Conservation (phyloP, 2,888 invertebrate species). For the Stenichneumon culpator region DNA sequence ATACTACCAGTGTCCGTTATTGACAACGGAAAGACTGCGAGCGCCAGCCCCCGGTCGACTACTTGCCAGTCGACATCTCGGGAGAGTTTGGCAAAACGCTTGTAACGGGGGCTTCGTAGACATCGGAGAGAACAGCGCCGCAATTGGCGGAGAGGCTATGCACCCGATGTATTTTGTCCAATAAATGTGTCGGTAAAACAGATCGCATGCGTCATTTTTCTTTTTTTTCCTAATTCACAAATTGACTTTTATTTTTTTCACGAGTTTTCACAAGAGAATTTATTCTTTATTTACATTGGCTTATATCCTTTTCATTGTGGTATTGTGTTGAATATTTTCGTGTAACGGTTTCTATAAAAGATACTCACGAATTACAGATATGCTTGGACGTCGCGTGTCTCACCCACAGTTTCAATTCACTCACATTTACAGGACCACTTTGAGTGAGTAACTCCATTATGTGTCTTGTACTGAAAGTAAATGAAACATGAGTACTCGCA, state of each 20-base stretch:
- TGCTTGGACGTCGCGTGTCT: constrained; percentile 50
- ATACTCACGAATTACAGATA: background rate
- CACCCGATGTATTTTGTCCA: background rate
- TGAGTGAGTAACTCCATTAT: constrained; percentile 65
- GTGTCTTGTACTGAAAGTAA: constrained; percentile 45
- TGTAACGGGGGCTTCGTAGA: background rate
- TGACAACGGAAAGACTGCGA: constrained; percentile 81
- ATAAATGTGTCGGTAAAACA: constrained; percentile 19
- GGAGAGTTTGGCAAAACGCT: constrained; percentile 19
- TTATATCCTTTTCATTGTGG: background rate
- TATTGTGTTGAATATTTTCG: background rate
- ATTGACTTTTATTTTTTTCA: background rate
- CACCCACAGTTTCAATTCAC: constrained; percentile 70
- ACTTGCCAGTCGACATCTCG: constrained; percentile 71
- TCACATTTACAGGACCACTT: constrained; percentile 60
- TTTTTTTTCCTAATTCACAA: background rate
- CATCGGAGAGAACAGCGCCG: background rate
- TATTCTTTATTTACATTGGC: background rate
- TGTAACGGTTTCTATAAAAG: background rate
- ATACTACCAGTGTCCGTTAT: constrained; percentile 81
- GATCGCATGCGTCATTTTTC: background rate
- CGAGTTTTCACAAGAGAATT: background rate
- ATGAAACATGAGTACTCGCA: background rate
- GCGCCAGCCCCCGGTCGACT: constrained; percentile 77
- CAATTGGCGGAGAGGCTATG: background rate